Evolutionary conservation across 2,113 vertebrate genomes (phyloP).

Genomic region (Myotis lucifugus): DNA sequence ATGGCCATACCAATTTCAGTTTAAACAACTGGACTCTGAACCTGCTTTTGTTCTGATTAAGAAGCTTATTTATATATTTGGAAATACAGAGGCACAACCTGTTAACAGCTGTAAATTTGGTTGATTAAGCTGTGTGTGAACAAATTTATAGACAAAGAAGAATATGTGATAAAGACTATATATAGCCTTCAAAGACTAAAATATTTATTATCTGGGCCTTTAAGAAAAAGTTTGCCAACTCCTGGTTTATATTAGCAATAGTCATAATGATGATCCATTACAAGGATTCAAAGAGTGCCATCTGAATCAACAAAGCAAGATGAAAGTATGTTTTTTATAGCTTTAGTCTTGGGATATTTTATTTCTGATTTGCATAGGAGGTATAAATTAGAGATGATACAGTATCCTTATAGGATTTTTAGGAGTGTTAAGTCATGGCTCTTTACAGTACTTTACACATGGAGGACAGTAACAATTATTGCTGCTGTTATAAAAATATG

Average conservation of each 20-base stretch:
- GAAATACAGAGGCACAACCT: conserved; percentile 71
- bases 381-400: conserved; percentile 1
- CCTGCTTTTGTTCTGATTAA: conserved; percentile 74
- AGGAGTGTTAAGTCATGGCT: not conserved
- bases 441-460: not conserved
- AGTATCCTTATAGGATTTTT: not conserved
- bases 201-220: conserved; percentile 36
- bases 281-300: not conserved
- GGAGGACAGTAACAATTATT: not conserved
- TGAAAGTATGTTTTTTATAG: conserved; percentile 43
- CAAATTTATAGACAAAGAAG: conserved; percentile 75
- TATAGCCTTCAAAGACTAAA: not conserved
- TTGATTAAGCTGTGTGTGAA: conserved; percentile 81
- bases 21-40: conserved; percentile 69
- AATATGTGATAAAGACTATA: not conserved
- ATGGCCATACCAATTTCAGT: conserved; percentile 65
- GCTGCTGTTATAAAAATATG: not conserved
- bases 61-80: conserved; percentile 71
- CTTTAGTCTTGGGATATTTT: conserved; percentile 4
- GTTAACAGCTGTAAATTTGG: conserved; percentile 81
- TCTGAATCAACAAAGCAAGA: conserved; percentile 24
- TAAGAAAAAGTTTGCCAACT: not conserved
- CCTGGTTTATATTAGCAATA: conserved; percentile 27
- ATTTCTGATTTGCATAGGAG: conserved; percentile 37
- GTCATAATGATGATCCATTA: not conserved